Evolutionary conservation across 2,888 invertebrate species (phyloP), one percentile per base, ranked within the genome.

Genomic region (Dexiosoma caninum): DNA sequence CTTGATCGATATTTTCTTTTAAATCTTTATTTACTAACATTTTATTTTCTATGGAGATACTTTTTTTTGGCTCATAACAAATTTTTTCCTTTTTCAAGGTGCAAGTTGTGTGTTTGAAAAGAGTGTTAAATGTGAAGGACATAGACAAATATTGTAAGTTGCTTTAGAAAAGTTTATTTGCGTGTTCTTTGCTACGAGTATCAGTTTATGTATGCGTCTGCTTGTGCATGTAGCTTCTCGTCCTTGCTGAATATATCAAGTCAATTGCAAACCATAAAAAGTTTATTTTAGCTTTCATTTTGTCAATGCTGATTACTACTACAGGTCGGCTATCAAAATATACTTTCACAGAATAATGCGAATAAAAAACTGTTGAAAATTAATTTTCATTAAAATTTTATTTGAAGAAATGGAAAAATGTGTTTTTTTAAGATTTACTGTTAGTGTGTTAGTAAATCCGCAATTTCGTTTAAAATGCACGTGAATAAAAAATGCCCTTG

Each of bases 101-200:
- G 67, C 53, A 71, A 60, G 35, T 78, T 57, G 53, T 21, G 49
- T 59, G 32, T 53, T 44, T n/a, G 6, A 16, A 30, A 59, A 71
- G 21, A 67, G 53, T 72, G 66, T 59, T 67, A 78, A 72, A 78
- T 78, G 51, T 72, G 67, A 78, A 78, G 72, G 72, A 66, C 53
- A 78, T 51, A 23, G 35, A 40, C 40, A 75, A 75, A 67, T 49
- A 10, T 49, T 49, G 37, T 30, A 27, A 42, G 30, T 55, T 49
- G 46, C 2, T 49, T 46, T 40, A 5, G 8, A 19, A 19, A 74
- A 57, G 40, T 40, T 67, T 30, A 12, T 53, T 37, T 75, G 16
- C 14, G 16, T 57, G 37, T 21, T 12, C 40, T 21, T 19, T 27
- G 1, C 19, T 23, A 0, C 16, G 2, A 16, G 35, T 44, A 19